phyloP scores from a whole-genome alignment of 1,140 invertebrate genomes.

The Drosophila subobscura region DNA sequence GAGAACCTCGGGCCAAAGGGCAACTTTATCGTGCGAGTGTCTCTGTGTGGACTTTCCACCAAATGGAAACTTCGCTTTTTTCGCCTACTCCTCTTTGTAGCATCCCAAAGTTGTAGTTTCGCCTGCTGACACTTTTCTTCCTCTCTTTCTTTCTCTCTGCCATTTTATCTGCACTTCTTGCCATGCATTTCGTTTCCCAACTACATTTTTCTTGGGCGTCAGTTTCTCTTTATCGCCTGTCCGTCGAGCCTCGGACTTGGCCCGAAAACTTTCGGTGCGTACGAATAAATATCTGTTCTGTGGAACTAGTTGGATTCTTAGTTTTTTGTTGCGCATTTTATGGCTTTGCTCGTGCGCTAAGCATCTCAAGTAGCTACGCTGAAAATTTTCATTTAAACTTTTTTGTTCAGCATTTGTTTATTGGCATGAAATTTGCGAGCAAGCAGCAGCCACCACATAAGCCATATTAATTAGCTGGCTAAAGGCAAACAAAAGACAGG shows the following conservation, averaged over 20 bases:
- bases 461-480: conserved; percentile 56
- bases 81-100: conserved; percentile 26
- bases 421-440: conserved; percentile 5
- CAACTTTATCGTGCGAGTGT: conserved; percentile 43
- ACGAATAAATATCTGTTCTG: conserved; percentile 1
- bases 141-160: conserved; percentile 5
- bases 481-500: conserved; percentile 29
- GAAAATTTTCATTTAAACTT: conserved; percentile 63
- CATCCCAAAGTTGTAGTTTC: conserved; percentile 47
- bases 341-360: conserved; percentile 45
- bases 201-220: conserved; percentile 40
- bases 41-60: conserved; percentile 3
- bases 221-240: conserved; percentile 62
- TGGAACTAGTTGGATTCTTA: conserved; percentile 40
- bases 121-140: conserved; percentile 75
- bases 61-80: conserved; percentile 56
- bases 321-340: conserved; percentile 54
- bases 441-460: conserved; percentile 41
- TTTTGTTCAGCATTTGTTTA: conserved; percentile 19
- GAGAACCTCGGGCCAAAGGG: conserved; percentile 5
- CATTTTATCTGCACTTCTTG: conserved; percentile 61
- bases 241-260: conserved; percentile 51
- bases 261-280: conserved; percentile 31
- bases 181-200: conserved; percentile 11
- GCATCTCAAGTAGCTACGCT: conserved; percentile 47